Evolutionary conservation across 1,140 invertebrate species (phyloP).

Genomic region (Diprion similis): DNA sequence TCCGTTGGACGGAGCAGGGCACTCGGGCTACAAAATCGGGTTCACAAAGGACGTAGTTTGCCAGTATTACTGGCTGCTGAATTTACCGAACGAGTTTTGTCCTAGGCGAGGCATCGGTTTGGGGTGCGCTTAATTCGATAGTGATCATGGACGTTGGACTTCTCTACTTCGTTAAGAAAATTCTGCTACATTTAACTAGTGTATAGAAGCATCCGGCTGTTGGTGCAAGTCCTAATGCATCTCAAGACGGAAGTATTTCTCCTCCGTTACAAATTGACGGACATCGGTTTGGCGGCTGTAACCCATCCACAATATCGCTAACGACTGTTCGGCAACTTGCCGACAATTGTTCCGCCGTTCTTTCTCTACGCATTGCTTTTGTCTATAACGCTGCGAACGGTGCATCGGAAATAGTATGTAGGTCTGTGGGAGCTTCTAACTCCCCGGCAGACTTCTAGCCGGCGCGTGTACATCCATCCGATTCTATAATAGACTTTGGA

Average conservation of each 20-base stretch:
- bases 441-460: not conserved
- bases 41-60: not conserved
- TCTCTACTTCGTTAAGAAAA: not conserved
- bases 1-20: no score
- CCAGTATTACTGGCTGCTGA: not conserved
- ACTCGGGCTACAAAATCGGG: not conserved
- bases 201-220: not conserved
- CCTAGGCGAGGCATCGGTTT: not conserved
- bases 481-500: constrained; percentile 3
- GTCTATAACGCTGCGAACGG: no score
- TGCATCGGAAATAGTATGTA: constrained; percentile 4
- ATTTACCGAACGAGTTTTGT: not conserved
- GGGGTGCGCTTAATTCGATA: not conserved
- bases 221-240: not conserved
- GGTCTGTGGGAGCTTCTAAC: not conserved
- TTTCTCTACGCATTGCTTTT: no score
- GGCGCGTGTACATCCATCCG: not conserved
- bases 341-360: no score
- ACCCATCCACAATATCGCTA: no score
- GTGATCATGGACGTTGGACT: not conserved
- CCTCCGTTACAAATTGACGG: not conserved
- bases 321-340: no score
- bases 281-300: no score
- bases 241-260: not conserved
- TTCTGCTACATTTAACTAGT: not conserved